These are phyloP conservation scores for Caenorhabditis sp. DNA, from an alignment of 2,888 invertebrate genomes.

Conservation along the genomic window DNA sequence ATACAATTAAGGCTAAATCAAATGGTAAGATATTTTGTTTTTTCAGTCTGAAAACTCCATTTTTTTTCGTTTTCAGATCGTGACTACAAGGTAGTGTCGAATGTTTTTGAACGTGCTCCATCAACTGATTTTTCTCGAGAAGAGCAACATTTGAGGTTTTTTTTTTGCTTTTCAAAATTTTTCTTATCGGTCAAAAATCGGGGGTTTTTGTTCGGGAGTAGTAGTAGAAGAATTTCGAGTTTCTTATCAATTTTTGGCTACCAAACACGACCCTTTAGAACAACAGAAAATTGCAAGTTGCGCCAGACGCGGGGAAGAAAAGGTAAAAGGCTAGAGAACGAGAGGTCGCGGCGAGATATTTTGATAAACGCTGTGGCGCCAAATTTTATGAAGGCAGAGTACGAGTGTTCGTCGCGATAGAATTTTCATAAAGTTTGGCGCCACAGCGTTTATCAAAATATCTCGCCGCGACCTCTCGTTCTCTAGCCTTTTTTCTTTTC, in stretches of 20 bases:
- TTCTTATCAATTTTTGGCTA: background rate
- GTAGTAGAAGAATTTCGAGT: background rate
- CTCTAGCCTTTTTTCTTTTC: too few relatives aligned
- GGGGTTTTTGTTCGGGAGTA: background rate
- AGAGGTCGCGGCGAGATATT: too few relatives aligned
- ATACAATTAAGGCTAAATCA: slow-evolving; percentile 32
- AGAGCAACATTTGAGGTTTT: slow-evolving; percentile 30
- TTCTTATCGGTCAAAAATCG: background rate
- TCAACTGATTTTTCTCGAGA: slow-evolving; percentile 33
- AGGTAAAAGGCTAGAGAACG: too few relatives aligned
- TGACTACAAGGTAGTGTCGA: slow-evolving; percentile 30
- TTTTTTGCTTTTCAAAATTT: background rate
- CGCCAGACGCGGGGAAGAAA: too few relatives aligned
- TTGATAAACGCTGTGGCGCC: too few relatives aligned
- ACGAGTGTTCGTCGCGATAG: too few relatives aligned
- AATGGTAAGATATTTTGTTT: background rate
- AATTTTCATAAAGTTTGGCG: too few relatives aligned
- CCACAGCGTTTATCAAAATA: too few relatives aligned
- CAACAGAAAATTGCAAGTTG: too few relatives aligned
- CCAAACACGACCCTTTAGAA: too few relatives aligned
- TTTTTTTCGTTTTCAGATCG: slow-evolving; percentile 14
- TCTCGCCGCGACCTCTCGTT: too few relatives aligned
- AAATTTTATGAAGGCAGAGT: too few relatives aligned
- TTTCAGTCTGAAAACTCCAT: background rate
- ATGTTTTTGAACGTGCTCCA: slow-evolving; percentile 37